phyloP scores from a whole-genome alignment of 2,113 vertebrate genomes.

The Monopterus albus region DNA sequence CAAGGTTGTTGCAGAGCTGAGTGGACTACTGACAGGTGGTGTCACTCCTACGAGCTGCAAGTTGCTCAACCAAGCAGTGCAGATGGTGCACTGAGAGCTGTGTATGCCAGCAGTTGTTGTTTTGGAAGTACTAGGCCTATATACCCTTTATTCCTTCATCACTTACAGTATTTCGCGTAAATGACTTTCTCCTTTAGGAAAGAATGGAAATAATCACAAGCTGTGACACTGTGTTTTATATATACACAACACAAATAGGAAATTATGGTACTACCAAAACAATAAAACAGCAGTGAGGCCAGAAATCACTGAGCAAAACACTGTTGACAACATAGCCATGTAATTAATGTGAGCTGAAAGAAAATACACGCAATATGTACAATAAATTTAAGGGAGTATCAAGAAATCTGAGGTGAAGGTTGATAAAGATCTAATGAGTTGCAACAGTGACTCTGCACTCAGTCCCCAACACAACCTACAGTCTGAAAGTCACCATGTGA shows the following conservation, averaged over 20 bases:
- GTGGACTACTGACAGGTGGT: conserved; percentile 64
- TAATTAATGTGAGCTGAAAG: conserved; percentile 84
- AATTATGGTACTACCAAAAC: conserved; percentile 63
- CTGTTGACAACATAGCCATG: conserved; percentile 69
- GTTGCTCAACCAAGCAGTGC: conserved; percentile 47
- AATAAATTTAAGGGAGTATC: conserved; percentile 26
- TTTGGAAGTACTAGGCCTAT: conserved; percentile 17
- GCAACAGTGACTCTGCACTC: not conserved
- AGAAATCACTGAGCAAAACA: conserved; percentile 62
- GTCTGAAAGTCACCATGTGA: conserved; percentile 3
- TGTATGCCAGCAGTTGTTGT: conserved; percentile 21
- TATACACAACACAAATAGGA: conserved; percentile 77
- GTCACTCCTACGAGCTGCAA: conserved; percentile 66
- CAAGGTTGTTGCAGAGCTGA: conserved; percentile 30
- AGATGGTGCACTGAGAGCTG: conserved; percentile 61
- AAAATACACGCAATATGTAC: conserved; percentile 68
- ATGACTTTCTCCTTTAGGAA: conserved; percentile 28
- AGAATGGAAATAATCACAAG: conserved; percentile 43
- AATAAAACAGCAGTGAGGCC: conserved; percentile 61
- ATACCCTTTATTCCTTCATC: not conserved
- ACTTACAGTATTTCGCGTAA: not conserved
- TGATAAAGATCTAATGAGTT: not conserved
- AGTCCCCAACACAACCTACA: not conserved
- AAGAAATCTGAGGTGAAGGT: conserved; percentile 13
- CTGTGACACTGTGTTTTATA: conserved; percentile 60